phyloP scores from a whole-genome alignment of 35 echinoderm and acorn worm genomes.

The Lytechinus pictus region DNA sequence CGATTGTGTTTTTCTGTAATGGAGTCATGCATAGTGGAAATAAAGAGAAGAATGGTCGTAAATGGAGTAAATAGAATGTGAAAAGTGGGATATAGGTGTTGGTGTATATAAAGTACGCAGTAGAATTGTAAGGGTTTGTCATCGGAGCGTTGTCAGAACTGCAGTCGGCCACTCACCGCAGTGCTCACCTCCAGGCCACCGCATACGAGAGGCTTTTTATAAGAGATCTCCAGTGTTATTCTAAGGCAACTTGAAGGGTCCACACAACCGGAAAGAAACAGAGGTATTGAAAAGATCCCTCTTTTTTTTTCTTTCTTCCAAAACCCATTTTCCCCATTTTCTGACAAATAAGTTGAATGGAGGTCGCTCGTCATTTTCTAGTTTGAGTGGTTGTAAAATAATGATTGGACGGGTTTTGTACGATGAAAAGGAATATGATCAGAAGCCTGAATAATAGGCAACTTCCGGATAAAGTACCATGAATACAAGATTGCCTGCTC shows the following conservation, averaged over 20 bases:
- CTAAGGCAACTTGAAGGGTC: slow-evolving; percentile 25
- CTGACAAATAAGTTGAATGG: slow-evolving; percentile 41
- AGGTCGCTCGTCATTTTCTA: slow-evolving; percentile 34
- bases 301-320: neutral
- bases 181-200: neutral
- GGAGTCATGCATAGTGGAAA: slow-evolving; percentile 16
- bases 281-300: slow-evolving; percentile 8
- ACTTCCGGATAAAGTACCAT: slow-evolving; percentile 39
- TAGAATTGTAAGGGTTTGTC: slow-evolving; percentile 7
- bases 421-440: slow-evolving; percentile 31
- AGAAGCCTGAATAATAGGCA: neutral
- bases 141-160: slow-evolving; percentile 12
- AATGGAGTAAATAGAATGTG: slow-evolving; percentile 28
- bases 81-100: slow-evolving; percentile 32
- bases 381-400: slow-evolving; percentile 34
- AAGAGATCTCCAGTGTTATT: slow-evolving; percentile 20
- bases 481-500: slow-evolving; percentile 11
- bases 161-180: slow-evolving; percentile 44
- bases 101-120: neutral
- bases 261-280: slow-evolving; percentile 16
- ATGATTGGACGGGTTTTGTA: slow-evolving; percentile 26
- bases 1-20: neutral
- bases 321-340: neutral
- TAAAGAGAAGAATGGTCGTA: neutral
- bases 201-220: slow-evolving; percentile 9